A percentile compares a stretch with the other conserved stretches of the same genome.
Evolutionary conservation across 1,140 invertebrate genomes (phyloP).

Genomic region (Dreissena rostriformis): DNA sequence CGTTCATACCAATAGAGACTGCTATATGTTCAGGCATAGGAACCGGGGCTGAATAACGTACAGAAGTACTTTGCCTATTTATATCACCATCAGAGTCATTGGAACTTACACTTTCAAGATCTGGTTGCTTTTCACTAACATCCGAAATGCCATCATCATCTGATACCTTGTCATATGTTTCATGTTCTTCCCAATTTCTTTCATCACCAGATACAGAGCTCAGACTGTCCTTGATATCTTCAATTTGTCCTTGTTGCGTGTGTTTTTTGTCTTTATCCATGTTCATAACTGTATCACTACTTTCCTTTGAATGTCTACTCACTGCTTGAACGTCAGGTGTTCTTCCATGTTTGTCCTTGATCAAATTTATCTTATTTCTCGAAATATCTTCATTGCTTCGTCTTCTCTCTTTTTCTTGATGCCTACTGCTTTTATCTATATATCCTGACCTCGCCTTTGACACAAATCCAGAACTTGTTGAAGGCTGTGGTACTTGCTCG

Average conservation of each 20-base stretch:
- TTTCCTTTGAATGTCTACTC: neutral
- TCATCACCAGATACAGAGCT: conserved; percentile 43
- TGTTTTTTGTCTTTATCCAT: neutral
- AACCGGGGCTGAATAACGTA: neutral
- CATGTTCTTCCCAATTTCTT: conserved; percentile 49
- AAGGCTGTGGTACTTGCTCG: neutral
- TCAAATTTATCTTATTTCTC: neutral
- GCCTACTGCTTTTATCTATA: neutral
- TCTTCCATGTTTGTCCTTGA: neutral
- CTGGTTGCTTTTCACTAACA: conserved; percentile 18
- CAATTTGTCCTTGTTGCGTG: neutral
- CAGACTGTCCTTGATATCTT: conserved; percentile 2
- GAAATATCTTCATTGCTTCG: neutral
- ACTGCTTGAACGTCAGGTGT: neutral
- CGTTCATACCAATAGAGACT: conserved; percentile 51
- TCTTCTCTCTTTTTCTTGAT: neutral
- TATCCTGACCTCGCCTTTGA: neutral
- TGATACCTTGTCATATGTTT: conserved; percentile 43
- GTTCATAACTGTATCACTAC: neutral
- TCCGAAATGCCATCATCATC: conserved; percentile 26
- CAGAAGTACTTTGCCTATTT: neutral
- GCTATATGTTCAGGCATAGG: conserved; percentile 36
- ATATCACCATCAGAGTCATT: conserved; percentile 18
- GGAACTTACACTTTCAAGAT: conserved; percentile 47
- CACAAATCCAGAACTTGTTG: neutral